Evolutionary conservation across 2,113 vertebrate species (phyloP), one percentile per base, ranked within the genome.

Genomic region (Chloropsis cyanopogon): DNA sequence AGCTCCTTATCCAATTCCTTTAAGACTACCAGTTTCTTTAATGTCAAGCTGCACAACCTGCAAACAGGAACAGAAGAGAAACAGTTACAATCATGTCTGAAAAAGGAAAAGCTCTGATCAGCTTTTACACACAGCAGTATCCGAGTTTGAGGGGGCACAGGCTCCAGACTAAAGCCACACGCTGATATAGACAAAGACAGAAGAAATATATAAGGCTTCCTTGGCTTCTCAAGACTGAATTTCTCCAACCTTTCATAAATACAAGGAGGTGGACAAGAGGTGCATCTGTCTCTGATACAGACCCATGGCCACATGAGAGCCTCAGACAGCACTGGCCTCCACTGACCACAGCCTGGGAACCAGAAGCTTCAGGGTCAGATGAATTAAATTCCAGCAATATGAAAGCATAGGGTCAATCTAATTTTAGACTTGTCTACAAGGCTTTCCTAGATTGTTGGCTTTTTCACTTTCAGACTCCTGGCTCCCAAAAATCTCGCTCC

Each of bases 21-120:
- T 97, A 99, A 97, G 78, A 99, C 99, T 6, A 99, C 98, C 95
- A 99, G 98, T 98, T 99, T 99, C 98, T 99, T 99, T 97, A 99
- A 95, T 53, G 99, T 99, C 97, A 99, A 96, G 96, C 98, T 99
- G 97, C 99, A 99, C 92, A 99, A 97, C 95, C 99, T 99, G 98
- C 24, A 94, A 97, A 95, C 61, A 79, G 90, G 91, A 97, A 83
- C 60, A 95, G 88, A 95, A 72, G 37, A 90, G 52, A 88, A 79
- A 79, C 41, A 79, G 70, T 91, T 92, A 95, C 21, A 90, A 64
- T 80, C 65, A 85, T 12, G 44, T 8, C 88, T 73, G 70, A 42
- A 82, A 86, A 92, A 70, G 29, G 19, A 80, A 89, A 84, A 78
- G 57, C 65, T 92, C 76, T 39, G 22, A 86, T 57, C 69, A 82